A percentile compares a stretch with the other conserved stretches of the same genome.
phyloP scores from a whole-genome alignment of 2,797 vertebrate species.

The Pogoniulus pusillus region DNA sequence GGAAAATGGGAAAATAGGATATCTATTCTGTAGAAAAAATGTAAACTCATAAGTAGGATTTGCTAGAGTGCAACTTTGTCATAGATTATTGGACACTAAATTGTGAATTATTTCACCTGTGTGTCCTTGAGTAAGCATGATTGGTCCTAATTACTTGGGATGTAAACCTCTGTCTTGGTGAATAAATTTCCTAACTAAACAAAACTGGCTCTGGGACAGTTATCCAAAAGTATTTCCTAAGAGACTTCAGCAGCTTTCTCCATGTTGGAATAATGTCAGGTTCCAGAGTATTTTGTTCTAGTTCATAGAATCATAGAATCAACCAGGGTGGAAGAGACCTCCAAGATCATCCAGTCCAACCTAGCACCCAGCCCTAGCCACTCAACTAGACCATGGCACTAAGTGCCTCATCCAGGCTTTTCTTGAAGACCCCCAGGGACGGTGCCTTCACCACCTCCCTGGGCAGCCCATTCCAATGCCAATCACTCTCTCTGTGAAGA shows the following conservation, averaged over 20 bases:
- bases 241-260: not conserved
- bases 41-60: not conserved
- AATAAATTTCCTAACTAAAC: not conserved
- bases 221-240: not conserved
- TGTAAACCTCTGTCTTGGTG: not conserved
- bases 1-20: not conserved
- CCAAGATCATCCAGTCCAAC: too few relatives aligned
- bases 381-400: too few relatives aligned
- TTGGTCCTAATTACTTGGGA: not conserved
- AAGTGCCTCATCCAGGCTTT: too few relatives aligned
- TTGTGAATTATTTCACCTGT: not conserved
- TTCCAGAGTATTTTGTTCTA: conserved; percentile 1
- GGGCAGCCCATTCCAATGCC: too few relatives aligned
- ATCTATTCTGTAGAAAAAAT: not conserved
- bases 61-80: not conserved
- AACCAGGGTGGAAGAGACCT: too few relatives aligned
- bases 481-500: too few relatives aligned
- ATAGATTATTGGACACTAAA: not conserved
- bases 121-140: not conserved
- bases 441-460: too few relatives aligned
- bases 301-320: too few relatives aligned
- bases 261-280: not conserved
- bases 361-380: too few relatives aligned
- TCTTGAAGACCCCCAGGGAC: too few relatives aligned
- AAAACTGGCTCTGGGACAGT: not conserved